Evolutionary conservation across 2,113 vertebrate genomes (phyloP).

Genomic region (Delphinus delphis): DNA sequence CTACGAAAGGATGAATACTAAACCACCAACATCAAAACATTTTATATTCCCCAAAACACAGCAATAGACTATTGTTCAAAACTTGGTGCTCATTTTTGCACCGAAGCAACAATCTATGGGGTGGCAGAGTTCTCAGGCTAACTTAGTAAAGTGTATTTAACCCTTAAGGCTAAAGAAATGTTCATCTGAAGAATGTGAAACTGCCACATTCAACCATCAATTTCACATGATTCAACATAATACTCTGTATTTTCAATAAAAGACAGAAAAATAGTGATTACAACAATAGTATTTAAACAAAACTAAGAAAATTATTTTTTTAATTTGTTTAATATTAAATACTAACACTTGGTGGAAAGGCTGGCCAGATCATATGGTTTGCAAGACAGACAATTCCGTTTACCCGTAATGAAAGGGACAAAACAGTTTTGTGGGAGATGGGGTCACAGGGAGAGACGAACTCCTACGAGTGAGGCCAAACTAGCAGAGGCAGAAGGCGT

Average conservation of each 20-base stretch:
- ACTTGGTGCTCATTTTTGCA: not conserved
- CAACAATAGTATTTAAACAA: not conserved
- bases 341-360: not conserved
- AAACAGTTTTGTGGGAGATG: not conserved
- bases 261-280: not conserved
- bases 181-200: slow-evolving; percentile 13
- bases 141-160: not conserved
- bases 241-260: slow-evolving; percentile 1
- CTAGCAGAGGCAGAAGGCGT: not conserved
- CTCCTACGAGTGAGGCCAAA: not conserved
- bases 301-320: not conserved
- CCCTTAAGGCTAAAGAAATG: slow-evolving; percentile 35
- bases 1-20: not conserved
- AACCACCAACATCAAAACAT: not conserved
- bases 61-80: not conserved
- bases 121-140: not conserved
- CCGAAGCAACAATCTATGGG: not conserved
- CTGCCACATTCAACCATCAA: not conserved
- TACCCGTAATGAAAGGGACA: not conserved
- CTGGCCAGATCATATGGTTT: not conserved
- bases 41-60: not conserved
- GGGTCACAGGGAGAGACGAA: not conserved
- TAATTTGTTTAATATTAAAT: slow-evolving; percentile 19
- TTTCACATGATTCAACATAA: not conserved
- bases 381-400: not conserved